A percentile compares a stretch with the other conserved stretches of the same genome.
Evolutionary conservation across 2,888 invertebrate species (phyloP).

Genomic region (Drosophila prolongata): DNA sequence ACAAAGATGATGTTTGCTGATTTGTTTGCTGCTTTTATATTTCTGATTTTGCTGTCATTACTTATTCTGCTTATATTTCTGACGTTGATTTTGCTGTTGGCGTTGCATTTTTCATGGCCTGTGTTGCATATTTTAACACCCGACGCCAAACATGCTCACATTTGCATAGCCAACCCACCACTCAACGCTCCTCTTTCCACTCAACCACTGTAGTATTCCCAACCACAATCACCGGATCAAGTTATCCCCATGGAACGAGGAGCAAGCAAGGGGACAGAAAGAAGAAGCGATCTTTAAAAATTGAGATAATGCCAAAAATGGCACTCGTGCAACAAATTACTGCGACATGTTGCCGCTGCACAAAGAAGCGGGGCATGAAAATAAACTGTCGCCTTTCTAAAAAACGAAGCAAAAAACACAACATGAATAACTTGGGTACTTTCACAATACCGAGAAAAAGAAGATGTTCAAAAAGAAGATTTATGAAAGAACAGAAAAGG

Average conservation of each 20-base stretch:
- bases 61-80: neutral
- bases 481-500: too few species aligned
- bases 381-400: conserved; percentile 75
- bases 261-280: neutral
- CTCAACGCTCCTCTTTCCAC: neutral
- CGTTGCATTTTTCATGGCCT: conserved; percentile 56
- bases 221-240: conserved; percentile 16
- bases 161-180: conserved; percentile 52
- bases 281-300: conserved; percentile 26
- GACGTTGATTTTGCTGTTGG: conserved; percentile 9
- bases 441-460: conserved; percentile 56
- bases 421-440: conserved; percentile 47
- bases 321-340: conserved; percentile 53
- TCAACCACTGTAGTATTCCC: neutral
- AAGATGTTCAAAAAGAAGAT: neutral
- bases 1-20: too few species aligned
- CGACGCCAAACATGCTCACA: conserved; percentile 34
- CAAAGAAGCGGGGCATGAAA: conserved; percentile 12
- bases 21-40: neutral
- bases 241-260: neutral
- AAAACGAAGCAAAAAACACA: conserved; percentile 46
- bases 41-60: neutral
- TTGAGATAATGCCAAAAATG: conserved; percentile 58
- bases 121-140: conserved; percentile 54
- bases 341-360: conserved; percentile 34